Base-by-base conservation (phyloP, 2,888 invertebrate genomes). In the Bembecia ichneumoniformis region DNA sequence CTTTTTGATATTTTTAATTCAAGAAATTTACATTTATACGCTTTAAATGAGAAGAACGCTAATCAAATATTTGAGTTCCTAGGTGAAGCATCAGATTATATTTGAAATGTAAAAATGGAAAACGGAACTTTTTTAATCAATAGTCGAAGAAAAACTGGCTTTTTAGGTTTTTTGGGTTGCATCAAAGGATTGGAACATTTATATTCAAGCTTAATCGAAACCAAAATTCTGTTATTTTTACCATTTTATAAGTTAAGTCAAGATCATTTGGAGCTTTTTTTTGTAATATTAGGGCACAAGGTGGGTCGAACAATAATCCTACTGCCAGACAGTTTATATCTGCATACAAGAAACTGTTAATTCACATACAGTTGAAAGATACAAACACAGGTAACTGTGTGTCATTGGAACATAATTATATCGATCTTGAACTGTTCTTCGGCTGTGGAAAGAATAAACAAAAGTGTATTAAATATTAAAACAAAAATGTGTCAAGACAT, bases 301-400 rank as follows among this genome's bases (percentile, higher is more conserved):
- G 55, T 44, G 56, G 58, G 3, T 43, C 46, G 14, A 56, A 56
- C 47, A 58, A 58, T 35, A 56, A 58, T 35, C 58, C 56, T 5
- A 58, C 55, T 13, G 49, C 51, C 4, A 43, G 47, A 35, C 52
- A 56, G 47, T 52, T 56, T 34, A 49, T 40, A 16, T 46, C 55
- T 17, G 48, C 51, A 0, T 58, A 55, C 35, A 54, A 54, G 52
- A 55, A 54, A 35, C 10, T 48, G n/a, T 45, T 50, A 13, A 14
- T 50, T 0, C 52, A 52, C n/a, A n/a, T n/a, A n/a, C n/a, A n/a
- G n/a, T n/a, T n/a, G n/a, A n/a, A n/a, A n/a, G n/a, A n/a, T n/a
- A n/a, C 36, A 47, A 14, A n/a, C n/a, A n/a, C n/a, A n/a, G n/a
- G n/a, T n/a, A n/a, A n/a, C n/a, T n/a, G n/a, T n/a, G n/a, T n/a